Evolutionary conservation across 2,113 vertebrate genomes (phyloP).

Genomic region (Puma concolor): DNA sequence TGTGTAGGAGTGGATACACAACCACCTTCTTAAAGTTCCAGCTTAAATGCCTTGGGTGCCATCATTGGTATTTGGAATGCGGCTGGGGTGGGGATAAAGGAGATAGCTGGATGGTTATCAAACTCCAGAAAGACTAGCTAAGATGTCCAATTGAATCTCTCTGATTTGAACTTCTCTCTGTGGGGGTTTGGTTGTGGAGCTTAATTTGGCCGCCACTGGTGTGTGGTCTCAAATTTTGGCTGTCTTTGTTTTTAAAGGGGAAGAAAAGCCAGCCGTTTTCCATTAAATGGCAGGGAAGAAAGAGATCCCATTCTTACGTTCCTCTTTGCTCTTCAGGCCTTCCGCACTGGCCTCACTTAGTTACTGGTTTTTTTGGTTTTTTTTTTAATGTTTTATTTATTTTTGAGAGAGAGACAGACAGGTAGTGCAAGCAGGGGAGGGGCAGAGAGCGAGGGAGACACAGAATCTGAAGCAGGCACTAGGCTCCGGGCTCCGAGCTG

Average conservation of each 20-base stretch:
- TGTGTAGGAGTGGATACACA: background rate
- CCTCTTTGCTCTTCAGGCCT: background rate
- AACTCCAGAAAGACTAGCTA: background rate
- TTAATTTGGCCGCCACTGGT: background rate
- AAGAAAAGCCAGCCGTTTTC: background rate
- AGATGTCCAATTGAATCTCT: accelerated
- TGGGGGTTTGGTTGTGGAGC: background rate
- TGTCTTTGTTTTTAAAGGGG: background rate
- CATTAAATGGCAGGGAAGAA: background rate
- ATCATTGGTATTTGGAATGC: background rate
- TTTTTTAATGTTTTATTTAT: too few species aligned
- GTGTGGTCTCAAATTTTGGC: background rate
- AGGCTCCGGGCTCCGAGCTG: too few species aligned
- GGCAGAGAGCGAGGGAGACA: too few species aligned
- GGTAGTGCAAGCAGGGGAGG: too few species aligned
- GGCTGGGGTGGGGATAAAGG: background rate
- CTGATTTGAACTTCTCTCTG: background rate
- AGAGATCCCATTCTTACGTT: background rate
- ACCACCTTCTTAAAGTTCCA: background rate
- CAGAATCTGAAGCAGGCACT: too few species aligned
- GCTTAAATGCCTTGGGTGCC: background rate
- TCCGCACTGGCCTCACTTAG: background rate
- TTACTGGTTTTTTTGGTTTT: too few species aligned
- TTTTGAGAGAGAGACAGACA: too few species aligned
- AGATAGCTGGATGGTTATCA: background rate